These are phyloP conservation scores for Cherax destructor DNA, from an alignment of 1,140 invertebrate genomes.

Conservation along the genomic window DNA sequence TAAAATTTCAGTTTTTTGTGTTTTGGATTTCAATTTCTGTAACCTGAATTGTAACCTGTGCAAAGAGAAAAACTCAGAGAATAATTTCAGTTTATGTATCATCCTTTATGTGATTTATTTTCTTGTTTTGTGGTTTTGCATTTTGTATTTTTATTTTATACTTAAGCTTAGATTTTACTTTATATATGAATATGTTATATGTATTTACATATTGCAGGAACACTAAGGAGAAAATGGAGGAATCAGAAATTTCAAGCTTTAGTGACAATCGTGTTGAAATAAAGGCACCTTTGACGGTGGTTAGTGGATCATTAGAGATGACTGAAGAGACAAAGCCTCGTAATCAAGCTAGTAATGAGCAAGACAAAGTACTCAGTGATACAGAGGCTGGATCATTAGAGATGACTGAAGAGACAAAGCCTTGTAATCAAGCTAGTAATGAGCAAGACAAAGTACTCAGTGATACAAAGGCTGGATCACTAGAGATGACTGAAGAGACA, in stretches of 20 bases:
- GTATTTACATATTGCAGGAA: not conserved
- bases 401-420: not conserved
- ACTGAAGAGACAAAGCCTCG: not conserved
- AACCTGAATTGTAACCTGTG: no score
- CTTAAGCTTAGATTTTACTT: not conserved
- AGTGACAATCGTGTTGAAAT: not conserved
- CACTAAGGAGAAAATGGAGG: not conserved
- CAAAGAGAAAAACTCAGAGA: no score
- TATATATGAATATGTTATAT: not conserved
- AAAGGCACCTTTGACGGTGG: not conserved
- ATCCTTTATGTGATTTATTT: no score
- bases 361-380: not conserved
- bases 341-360: not conserved
- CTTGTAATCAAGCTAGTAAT: not conserved
- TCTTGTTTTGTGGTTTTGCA: not conserved
- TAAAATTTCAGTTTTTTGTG: no score
- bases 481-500: not conserved
- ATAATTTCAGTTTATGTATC: no score
- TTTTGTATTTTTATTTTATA: not conserved
- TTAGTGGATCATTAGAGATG: not conserved
- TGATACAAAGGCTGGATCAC: not conserved
- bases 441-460: not conserved
- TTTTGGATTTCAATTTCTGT: no score
- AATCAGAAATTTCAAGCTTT: not conserved
- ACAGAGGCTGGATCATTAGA: not conserved